Evolutionary conservation across 2,113 vertebrate genomes (phyloP).

Genomic region (Poecilia latipinna): DNA sequence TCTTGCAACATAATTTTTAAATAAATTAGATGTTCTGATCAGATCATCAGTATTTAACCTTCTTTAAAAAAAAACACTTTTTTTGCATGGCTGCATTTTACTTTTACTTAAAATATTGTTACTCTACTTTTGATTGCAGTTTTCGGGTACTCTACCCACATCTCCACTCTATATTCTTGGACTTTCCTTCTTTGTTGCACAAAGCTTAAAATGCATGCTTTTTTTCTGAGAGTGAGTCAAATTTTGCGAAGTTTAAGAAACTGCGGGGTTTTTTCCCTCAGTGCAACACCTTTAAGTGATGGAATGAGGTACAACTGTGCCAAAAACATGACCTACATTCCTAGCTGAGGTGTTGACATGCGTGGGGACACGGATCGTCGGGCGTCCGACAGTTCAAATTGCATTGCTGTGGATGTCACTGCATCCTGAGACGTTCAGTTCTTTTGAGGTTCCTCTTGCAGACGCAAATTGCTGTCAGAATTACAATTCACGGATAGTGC

Average conservation of each 20-base stretch:
- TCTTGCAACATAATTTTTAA: no score
- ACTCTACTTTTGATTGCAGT: no score
- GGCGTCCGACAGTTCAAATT: slow-evolving; percentile 58
- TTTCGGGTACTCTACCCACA: no score
- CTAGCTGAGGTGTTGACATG: slow-evolving; percentile 73
- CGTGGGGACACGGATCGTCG: slow-evolving; percentile 56
- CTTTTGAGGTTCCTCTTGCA: slow-evolving; percentile 32
- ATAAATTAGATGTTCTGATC: no score
- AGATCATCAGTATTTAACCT: no score
- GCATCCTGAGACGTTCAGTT: slow-evolving; percentile 37
- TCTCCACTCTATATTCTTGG: no score
- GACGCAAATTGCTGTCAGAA: slow-evolving; percentile 12
- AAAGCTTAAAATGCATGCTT: neutral
- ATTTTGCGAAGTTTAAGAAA: slow-evolving; percentile 17
- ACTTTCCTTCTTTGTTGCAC: neutral
- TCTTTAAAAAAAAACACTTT: no score
- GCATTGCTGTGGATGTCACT: slow-evolving; percentile 67
- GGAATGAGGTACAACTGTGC: slow-evolving; percentile 66
- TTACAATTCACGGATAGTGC: neutral
- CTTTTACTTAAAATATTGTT: no score
- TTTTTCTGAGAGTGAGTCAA: slow-evolving; percentile 13
- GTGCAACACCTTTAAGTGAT: slow-evolving; percentile 45
- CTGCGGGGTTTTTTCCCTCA: slow-evolving; percentile 28
- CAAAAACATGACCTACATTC: slow-evolving; percentile 75
- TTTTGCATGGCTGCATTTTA: no score